Evolutionary conservation across 2,113 vertebrate genomes (phyloP), one percentile per base, ranked within the genome.

Genomic region (Elgaria multicarinata): DNA sequence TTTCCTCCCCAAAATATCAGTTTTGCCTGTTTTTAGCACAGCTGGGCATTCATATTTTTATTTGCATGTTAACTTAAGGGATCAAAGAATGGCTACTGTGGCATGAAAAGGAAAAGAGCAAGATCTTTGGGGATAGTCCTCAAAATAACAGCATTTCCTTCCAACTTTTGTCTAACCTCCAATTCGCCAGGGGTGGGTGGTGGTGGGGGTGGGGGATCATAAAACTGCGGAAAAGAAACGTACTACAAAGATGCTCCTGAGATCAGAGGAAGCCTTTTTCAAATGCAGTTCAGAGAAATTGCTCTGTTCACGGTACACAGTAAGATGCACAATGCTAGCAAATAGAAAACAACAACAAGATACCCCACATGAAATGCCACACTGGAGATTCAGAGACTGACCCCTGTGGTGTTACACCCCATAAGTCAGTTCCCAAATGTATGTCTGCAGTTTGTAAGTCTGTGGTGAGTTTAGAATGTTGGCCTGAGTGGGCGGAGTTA

Each of bases 221-320:
- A 39, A 90, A 87, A 80, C 83, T 26, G 0, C 39, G 53, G 53
- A 14, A 58, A 18, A 62, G 76, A 90, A 26, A 0, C 0, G 1
- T 36, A 85, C 71, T 90, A 62, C 62, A 87, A 87, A 46, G 67
- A 87, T 75, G 20, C 50, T 31, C 64, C 0, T 0, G 79, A 88
- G 81, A 92, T 90, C 87, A 94, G 76, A 95, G 3, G 76, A 46
- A 87, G 22, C 6, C 39, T 46, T 92, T 94, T 93, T 87, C 74
- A 76, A 83, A 75, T 7, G 67, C 78, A 36, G 16, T 55, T 86
- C 14, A 36, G 78, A 82, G 82, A 88, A 82, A 88, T 46, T 58
- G 67, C 50, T 71, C 28, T 7, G 18, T 36, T 72, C 36, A 6
- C 33, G 78, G 10, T 89, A 87, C 86, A 93, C 85, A 20, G 66